These are phyloP conservation scores for Unio delphinus DNA, from an alignment of 2,888 invertebrate species.

Conservation along the genomic window DNA sequence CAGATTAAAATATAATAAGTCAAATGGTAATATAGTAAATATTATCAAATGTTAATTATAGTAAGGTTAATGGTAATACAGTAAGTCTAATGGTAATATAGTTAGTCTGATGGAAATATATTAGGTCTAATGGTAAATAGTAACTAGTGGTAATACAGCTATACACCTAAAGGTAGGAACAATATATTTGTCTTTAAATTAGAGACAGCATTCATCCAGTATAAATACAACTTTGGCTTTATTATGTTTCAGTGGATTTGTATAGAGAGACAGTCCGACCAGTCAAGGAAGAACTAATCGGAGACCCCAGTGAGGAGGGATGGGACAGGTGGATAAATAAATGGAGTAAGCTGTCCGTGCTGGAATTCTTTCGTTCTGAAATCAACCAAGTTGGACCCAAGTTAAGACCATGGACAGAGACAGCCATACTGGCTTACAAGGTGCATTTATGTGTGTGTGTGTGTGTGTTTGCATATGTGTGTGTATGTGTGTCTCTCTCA, in stretches of 20 bases:
- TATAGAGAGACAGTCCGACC: slow-evolving; percentile 14
- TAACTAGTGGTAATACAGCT: too few species aligned
- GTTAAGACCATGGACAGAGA: slow-evolving; percentile 22
- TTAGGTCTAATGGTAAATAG: too few species aligned
- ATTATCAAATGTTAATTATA: too few species aligned
- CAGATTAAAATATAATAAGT: too few species aligned
- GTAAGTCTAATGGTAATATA: too few species aligned
- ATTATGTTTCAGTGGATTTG: slow-evolving; percentile 8
- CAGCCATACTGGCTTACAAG: slow-evolving; percentile 11
- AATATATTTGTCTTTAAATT: too few species aligned
- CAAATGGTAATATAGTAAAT: too few species aligned
- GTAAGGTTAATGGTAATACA: too few species aligned
- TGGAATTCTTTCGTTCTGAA: slow-evolving; percentile 12
- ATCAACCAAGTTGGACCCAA: background rate
- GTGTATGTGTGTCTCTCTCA: too few species aligned
- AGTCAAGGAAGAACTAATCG: slow-evolving; percentile 11
- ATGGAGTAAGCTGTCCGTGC: slow-evolving; percentile 21
- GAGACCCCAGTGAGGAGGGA: slow-evolving; percentile 4
- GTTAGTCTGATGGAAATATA: too few species aligned
- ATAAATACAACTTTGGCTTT: background rate
- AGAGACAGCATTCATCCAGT: too few species aligned
- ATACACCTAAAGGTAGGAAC: too few species aligned
- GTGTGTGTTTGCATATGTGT: background rate
- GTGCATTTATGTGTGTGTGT: slow-evolving; percentile 2
- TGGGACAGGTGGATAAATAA: slow-evolving; percentile 21